Conservation (phyloP, 1,140 invertebrate species). For the Scylla paramamosain region DNA sequence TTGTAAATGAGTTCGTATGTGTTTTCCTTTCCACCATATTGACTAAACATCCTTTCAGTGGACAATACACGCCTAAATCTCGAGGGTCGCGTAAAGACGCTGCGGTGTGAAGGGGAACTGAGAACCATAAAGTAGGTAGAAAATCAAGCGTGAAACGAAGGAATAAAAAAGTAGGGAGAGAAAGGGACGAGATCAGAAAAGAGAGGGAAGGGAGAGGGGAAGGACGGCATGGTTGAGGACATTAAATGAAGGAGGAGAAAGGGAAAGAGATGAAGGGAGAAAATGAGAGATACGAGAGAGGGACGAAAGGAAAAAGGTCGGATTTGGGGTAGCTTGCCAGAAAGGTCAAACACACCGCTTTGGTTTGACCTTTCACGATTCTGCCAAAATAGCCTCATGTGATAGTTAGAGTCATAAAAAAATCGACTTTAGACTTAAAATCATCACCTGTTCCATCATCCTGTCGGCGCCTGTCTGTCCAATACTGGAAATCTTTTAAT, state of each 20-base stretch:
- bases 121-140: not conserved
- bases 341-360: not conserved
- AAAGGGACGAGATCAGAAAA: not conserved
- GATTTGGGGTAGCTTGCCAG: not conserved
- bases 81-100: not conserved
- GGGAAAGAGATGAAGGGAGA: not conserved
- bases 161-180: not conserved
- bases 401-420: not conserved
- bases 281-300: not conserved
- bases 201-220: not conserved
- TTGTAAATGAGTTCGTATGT: too few species aligned
- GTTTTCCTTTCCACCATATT: too few species aligned
- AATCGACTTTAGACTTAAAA: not conserved
- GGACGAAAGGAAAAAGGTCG: not conserved
- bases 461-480: not conserved
- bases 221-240: not conserved
- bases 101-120: not conserved
- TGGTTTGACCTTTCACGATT: not conserved
- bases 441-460: not conserved
- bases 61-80: not conserved
- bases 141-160: slow-evolving; percentile 2
- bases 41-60: too few species aligned
- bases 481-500: not conserved
- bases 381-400: not conserved
- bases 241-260: not conserved